phyloP scores from a whole-genome alignment of 2,797 vertebrate genomes.

The Eulemur mongoz region DNA sequence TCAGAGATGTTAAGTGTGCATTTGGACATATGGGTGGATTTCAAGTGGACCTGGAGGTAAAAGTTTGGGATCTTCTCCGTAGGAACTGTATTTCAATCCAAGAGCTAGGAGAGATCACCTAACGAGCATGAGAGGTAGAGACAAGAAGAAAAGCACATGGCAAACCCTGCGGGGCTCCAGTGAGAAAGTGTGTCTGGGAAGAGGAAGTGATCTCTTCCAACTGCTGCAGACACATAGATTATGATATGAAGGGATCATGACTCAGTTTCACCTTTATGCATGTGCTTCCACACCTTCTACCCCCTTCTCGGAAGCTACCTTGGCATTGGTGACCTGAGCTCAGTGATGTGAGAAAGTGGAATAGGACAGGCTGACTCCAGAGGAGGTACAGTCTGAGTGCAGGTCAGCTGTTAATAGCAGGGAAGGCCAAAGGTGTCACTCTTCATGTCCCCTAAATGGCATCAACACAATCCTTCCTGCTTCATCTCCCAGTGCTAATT shows the following conservation, averaged over 20 bases:
- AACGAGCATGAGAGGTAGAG: background rate
- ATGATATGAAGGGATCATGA: background rate
- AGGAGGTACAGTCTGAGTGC: background rate
- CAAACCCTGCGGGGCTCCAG: background rate
- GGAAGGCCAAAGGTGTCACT: background rate
- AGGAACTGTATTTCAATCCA: background rate
- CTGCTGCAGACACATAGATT: no score
- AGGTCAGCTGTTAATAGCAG: background rate
- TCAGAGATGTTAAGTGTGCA: background rate
- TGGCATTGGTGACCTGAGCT: background rate
- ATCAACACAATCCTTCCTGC: background rate
- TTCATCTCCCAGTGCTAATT: background rate
- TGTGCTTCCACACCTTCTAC: background rate
- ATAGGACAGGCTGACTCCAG: background rate
- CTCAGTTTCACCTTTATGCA: background rate
- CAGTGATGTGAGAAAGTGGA: background rate
- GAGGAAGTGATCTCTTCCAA: background rate
- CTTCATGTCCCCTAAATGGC: background rate
- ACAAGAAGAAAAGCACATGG: background rate
- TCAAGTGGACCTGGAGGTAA: background rate
- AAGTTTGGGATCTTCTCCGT: background rate
- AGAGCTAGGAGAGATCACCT: background rate
- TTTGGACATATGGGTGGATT: background rate
- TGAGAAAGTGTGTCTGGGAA: background rate
- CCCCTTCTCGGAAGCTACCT: background rate